Evolutionary conservation across 2,113 vertebrate species (phyloP), one percentile per base, ranked within the genome.

Genomic region (Eurypyga helias): DNA sequence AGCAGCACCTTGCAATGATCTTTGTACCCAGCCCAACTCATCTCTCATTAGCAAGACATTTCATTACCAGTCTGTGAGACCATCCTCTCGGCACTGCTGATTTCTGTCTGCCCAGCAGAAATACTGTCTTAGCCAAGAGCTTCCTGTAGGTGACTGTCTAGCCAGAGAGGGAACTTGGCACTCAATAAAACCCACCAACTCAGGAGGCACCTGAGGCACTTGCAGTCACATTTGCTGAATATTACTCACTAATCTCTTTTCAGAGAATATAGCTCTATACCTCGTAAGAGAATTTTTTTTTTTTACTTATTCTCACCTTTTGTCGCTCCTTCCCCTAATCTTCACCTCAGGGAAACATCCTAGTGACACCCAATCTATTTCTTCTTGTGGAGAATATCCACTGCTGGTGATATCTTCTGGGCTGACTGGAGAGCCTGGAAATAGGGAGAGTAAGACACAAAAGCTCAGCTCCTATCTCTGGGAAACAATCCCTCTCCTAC

Each of bases 1-100:
- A 95, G 48, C 89, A 91, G 79, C 85, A 92, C 87, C 95, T 97
- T 95, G 92, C 92, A 83, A 96, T 96, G 93, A 96, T 95, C 96
- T 95, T 91, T 96, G 96, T 96, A 95, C 79, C 36, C 71, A 96
- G 82, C 75, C 78, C 92, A 96, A 93, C 92, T 96, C 92, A 96
- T 94, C 60, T 90, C 88, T 96, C 83, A 90, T 97, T 93, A 95
- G 87, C 82, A 92, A 93, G 71, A 83, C 90, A 86, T 95, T 97
- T 96, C 86, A 97, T 96, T 96, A 93, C 85, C 88, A 89, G 70
- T 78, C 90, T 94, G 92, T 94, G 85, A 83, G 89, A 96, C 83
- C 85, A 92, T 90, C 90, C 51, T 95, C 85, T 92, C 95, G 94
- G 67, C 55, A 38, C 10, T 92, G 85, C 79, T 89, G 88, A 88